phyloP scores from a whole-genome alignment of 2,113 vertebrate species.

The mouse (Mus musculus) region DNA sequence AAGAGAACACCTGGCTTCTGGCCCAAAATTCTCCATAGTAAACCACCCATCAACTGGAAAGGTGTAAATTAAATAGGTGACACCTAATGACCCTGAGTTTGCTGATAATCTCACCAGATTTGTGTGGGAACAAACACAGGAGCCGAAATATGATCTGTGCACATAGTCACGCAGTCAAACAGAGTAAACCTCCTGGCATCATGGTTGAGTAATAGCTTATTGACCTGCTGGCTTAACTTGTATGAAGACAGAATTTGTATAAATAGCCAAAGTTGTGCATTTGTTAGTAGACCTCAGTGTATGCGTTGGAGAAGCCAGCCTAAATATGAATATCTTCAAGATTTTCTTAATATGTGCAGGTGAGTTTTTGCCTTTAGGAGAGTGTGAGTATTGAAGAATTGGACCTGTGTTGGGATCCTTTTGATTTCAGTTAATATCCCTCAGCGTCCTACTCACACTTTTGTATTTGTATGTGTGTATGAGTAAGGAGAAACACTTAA shows the following conservation, averaged over 20 bases:
- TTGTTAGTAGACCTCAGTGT: neutral
- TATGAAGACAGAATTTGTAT: constrained; percentile 66
- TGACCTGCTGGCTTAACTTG: constrained; percentile 75
- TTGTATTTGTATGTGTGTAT: neutral
- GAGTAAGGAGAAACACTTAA: neutral
- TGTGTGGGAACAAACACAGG: constrained; percentile 74
- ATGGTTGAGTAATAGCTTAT: constrained; percentile 71
- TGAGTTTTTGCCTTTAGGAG: constrained; percentile 21
- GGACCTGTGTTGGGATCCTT: neutral
- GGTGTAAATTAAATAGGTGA: neutral
- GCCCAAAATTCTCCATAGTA: constrained; percentile 53
- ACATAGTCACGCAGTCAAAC: constrained; percentile 54
- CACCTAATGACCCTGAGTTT: constrained; percentile 66
- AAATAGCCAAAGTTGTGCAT: constrained; percentile 58
- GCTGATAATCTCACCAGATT: constrained; percentile 73
- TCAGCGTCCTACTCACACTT: neutral
- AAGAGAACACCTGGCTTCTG: neutral
- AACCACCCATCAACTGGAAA: constrained; percentile 10
- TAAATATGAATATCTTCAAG: constrained; percentile 44
- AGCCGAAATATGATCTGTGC: constrained; percentile 77
- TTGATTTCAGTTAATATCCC: neutral
- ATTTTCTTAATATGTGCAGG: constrained; percentile 30
- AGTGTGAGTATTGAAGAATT: constrained; percentile 1
- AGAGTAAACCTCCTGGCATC: constrained; percentile 40
- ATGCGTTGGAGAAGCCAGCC: neutral